Base-by-base conservation (phyloP, 1,140 invertebrate genomes). In the Hylaeus volcanicus region DNA sequence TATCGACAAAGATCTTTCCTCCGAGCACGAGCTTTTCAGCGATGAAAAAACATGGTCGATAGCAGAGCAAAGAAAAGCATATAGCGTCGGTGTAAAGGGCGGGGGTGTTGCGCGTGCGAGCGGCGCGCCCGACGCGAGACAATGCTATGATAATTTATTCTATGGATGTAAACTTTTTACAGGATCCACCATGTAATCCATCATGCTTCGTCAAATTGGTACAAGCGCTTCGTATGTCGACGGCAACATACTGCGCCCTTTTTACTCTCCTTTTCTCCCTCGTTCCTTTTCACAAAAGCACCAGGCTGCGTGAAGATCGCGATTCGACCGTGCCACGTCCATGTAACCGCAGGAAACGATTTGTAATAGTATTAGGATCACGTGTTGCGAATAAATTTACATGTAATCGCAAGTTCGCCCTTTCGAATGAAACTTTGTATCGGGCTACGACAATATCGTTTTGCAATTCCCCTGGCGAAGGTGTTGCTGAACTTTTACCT, bases 121-220 rank as follows among this genome's bases (percentile, higher is more conserved):
- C 14, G 48, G 74, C 63, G 53, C 66, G 37, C 64, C 74, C 76
- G 82, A 63, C 9, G 55, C 74, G 81, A 82, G 86, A 91, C 90
- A 91, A 91, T 81, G 76, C 68, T 88, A 90, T 89, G 89, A 86
- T 91, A 91, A 91, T 91, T 90, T 89, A 89, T 90, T 90, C 88
- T 78, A 51, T 77, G 82, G 84, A 87, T 86, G 86, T 83, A 78
- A 89, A 85, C 86, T 90, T 90, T 88, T 89, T 89, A 75, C 83
- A 78, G 75, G 74, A 71, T 66, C 66, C 83, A 68, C 60, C 74
- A 69, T 90, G 87, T 89, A 89, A 90, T 91, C 89, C 86, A 89
- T 91, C 89, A 89, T 90, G 90, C 86, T 90, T 90, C 88, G 84
- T 90, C 89, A 89, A 91, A 91, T 89, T 89, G 88, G 81, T 88